Evolutionary conservation across 1,140 invertebrate species (phyloP), one percentile per base, ranked within the genome.

Genomic region (Diorhabda sublineata): DNA sequence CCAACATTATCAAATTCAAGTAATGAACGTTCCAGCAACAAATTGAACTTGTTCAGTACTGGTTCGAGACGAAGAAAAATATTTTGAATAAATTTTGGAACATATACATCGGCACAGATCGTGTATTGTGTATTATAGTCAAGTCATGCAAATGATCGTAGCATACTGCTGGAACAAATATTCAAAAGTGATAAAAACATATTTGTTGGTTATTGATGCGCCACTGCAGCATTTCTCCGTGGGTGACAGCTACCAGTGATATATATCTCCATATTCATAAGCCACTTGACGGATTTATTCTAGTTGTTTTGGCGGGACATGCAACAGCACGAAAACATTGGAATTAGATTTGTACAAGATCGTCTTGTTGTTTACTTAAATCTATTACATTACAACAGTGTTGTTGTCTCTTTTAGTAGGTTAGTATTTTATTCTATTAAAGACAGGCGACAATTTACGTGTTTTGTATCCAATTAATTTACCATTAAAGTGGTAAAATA

Each of bases 281-380:
- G 47, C 47, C 47, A 52, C 47, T 52, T 52, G 47, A 52, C 47
- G 47, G 47, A 52, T 52, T 52, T 52, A 52, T n/a, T 52, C n/a
- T n/a, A 52, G 47, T 52, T 52, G 47, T 52, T 52, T 4, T 52
- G 47, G 47, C 47, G 47, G 47, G 47, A 52, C 47, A 52, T 2
- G n/a, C 47, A 52, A 52, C 47, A 52, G 6, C 47, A 52, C 47
- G 47, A 52, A 52, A 52, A 52, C 47, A 52, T 52, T n/a, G 47
- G 47, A 52, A 52, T 52, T 52, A 52, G 47, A 3, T 52, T n/a
- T 52, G 47, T 52, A 52, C 47, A 52, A 52, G 47, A 8, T n/a
- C 47, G 47, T n/a, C 47, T 8, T n/a, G 47, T 52, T 52, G 47
- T 52, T 52, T 52, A 52, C 47, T 52, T 52, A 52, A 52, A 52